Evolutionary conservation across 1,140 invertebrate genomes (phyloP), one percentile per base, ranked within the genome.

Genomic region (Agraylea sexmaculata): DNA sequence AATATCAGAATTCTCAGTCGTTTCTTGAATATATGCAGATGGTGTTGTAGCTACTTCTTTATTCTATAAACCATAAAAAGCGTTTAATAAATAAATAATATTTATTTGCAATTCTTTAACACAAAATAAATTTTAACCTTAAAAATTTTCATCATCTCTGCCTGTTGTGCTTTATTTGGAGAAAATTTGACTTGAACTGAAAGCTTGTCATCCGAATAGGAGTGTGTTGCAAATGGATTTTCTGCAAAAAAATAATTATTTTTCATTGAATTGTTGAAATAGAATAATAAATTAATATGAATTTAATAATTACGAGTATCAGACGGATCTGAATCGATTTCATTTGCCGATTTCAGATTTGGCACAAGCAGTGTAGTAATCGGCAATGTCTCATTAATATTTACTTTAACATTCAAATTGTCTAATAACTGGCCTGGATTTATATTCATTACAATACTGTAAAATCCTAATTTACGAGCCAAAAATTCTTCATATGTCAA

Each of bases 401-500:
- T 57, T 0, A 76, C 71, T 11, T 61, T 51, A 12, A 76, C 68
- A 28, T 61, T 59, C 36, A 76, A 56, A 37, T 73, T 60, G 33
- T 66, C 63, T 8, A 76, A 70, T 1, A 70, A 46, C 40, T 68
- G 56, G 10, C 70, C 70, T 0, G 74, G 74, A 48, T 71, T 67
- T 18, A 78, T 54, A 50, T 77, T 75, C n/a, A 78, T 61, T 10
- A 66, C 64, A 40, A 75, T 64, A 47, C 74, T 69, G 55, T 78
- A 78, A 6, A 64, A 56, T 1, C 70, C 71, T 32, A 69, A 61
- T 22, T 67, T 58, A 4, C 74, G 57, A 3, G 57, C 53, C 10
- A 78, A 53, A 6, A 78, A 49, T 55, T 78, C 73, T 54, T 78
- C 76, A 49, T 77, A 78, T 0, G 70, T 76, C 30, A 78, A 53